Conservation (phyloP, 2,888 invertebrate genomes). For the Agriopis aurantiaria region DNA sequence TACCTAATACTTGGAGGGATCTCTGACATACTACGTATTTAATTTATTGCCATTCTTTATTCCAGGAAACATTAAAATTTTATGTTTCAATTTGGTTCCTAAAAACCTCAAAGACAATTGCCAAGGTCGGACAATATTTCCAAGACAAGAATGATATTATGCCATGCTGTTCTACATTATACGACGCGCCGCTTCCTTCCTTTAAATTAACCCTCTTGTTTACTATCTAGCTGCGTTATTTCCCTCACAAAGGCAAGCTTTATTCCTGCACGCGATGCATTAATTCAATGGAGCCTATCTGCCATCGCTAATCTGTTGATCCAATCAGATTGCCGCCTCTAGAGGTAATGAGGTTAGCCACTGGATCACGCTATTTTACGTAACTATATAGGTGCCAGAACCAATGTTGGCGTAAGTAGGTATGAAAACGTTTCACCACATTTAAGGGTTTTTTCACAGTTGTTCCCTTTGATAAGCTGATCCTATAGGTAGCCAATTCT, state of each 20-base stretch:
- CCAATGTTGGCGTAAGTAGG: slow-evolving; percentile 14
- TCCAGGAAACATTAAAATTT: slow-evolving; percentile 18
- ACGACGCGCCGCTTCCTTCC: slow-evolving; percentile 2
- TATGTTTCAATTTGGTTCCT: slow-evolving; percentile 12
- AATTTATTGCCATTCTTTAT: slow-evolving; percentile 7
- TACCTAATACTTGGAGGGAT: too few relatives aligned
- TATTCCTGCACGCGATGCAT: slow-evolving; percentile 40
- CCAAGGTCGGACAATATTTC: slow-evolving; percentile 11
- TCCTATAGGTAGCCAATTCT: not conserved
- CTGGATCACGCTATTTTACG: slow-evolving; percentile 47
- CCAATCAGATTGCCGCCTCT: slow-evolving; percentile 60
- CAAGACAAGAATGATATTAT: not conserved
- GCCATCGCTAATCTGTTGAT: slow-evolving; percentile 65
- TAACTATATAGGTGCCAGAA: slow-evolving; percentile 12
- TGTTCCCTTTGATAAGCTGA: slow-evolving; percentile 1
- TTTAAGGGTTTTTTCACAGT: not conserved
- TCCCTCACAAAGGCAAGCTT: slow-evolving; percentile 23
- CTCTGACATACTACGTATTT: too few relatives aligned
- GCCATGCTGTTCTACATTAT: not conserved
- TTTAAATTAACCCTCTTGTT: slow-evolving; percentile 9
- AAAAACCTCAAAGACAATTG: slow-evolving; percentile 14
- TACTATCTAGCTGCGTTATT: slow-evolving; percentile 20
- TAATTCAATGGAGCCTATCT: slow-evolving; percentile 55
- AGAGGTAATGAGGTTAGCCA: slow-evolving; percentile 51
- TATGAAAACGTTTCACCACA: not conserved